These are phyloP conservation scores for Dioctria rufipes DNA, from an alignment of 2,888 invertebrate genomes.

Conservation along the genomic window DNA sequence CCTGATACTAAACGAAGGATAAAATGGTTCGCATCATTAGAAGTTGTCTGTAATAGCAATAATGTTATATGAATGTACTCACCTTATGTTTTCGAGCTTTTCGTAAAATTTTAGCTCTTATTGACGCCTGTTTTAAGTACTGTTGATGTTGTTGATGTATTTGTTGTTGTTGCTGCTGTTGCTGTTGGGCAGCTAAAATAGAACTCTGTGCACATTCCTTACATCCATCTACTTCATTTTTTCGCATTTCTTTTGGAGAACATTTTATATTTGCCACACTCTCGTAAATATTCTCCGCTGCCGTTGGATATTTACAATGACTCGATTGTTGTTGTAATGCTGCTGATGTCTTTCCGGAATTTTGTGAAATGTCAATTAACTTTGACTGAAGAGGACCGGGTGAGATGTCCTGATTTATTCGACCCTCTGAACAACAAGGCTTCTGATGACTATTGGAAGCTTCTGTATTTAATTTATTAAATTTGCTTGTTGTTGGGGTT, in stretches of 20 bases:
- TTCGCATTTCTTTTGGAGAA: slow-evolving; percentile 59
- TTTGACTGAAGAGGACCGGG: slow-evolving; percentile 58
- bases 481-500: slow-evolving; percentile 21
- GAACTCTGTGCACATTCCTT: slow-evolving; percentile 55
- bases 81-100: slow-evolving; percentile 71
- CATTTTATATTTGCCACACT: slow-evolving; percentile 69
- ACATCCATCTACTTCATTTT: slow-evolving; percentile 54
- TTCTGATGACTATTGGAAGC: slow-evolving; percentile 35
- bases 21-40: slow-evolving; percentile 51
- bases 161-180: neutral
- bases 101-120: slow-evolving; percentile 69
- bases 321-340: slow-evolving; percentile 56
- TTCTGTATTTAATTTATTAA: slow-evolving; percentile 31
- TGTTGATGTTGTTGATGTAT: slow-evolving; percentile 41
- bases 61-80: slow-evolving; percentile 55
- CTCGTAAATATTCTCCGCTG: slow-evolving; percentile 68
- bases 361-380: slow-evolving; percentile 32
- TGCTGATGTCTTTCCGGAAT: neutral
- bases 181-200: slow-evolving; percentile 19
- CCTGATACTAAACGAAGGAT: slow-evolving; percentile 63
- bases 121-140: slow-evolving; percentile 70
- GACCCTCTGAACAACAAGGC: slow-evolving; percentile 49
- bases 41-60: neutral
- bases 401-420: slow-evolving; percentile 38
- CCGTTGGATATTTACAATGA: slow-evolving; percentile 5